Evolutionary conservation across 2,888 invertebrate genomes (phyloP), one percentile per base, ranked within the genome.

Genomic region (Lathronympha strigana): DNA sequence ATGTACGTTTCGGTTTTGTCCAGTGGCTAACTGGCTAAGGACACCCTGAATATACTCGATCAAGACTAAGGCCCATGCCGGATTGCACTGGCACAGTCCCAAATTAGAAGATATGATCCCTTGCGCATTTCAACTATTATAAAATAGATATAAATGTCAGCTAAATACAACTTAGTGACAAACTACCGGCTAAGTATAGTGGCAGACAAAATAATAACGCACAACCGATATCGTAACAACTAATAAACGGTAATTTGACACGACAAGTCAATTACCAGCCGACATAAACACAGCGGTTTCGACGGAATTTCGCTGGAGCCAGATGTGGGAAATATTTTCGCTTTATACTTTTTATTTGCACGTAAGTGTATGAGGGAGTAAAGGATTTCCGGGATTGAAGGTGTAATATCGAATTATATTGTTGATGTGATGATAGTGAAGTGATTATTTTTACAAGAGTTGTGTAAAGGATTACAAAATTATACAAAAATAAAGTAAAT

Each of bases 211-310:
- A 84, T 89, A 88, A 88, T 83, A 83, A 83, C 83, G 68, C 80
- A 81, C 80, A 66, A 80, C 76, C 79, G 80, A 83, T 87, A 86
- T 87, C 87, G 88, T 84, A 89, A 90, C 84, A 80, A 81, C 81
- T 90, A 89, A 90, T 90, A 87, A 88, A 88, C 82, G 83, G 88
- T 88, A 87, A 91, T 90, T 89, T 86, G 83, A 86, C 87, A 88
- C 89, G 90, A 90, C 90, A 89, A 86, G 90, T 90, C 90, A 90
- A 90, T 90, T 90, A 90, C 77, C 79, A 82, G 72, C 80, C 79
- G 81, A 88, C 88, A 85, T 87, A 89, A 89, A 87, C 85, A 83
- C 79, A 82, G 81, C 55, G 57, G 40, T 43, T 83, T 83, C 74
- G 80, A 80, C 76, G 80, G 83, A 81, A 83, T 85, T 84, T 86